Base-by-base conservation (phyloP, 1,140 invertebrate genomes). In the Cataglyphis hispanica region DNA sequence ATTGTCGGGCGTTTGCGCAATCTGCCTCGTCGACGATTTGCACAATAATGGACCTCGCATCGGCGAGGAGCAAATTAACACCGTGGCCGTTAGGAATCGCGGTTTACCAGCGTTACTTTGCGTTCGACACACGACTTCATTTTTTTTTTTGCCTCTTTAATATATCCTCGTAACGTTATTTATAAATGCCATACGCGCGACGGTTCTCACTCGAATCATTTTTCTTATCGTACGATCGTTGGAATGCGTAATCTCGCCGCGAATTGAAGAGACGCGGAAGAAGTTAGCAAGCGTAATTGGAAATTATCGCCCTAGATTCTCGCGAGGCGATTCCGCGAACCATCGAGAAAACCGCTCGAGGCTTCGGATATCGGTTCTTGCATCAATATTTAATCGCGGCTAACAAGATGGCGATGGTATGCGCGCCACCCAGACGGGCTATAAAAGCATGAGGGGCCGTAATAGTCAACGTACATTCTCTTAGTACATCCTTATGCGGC, bases 41-140 rank as follows among this genome's bases (percentile, higher is more conserved):
- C 94, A 95, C 94, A 95, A 95, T 95, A 95, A 95, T 95, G 91
- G 93, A 92, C 56, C 87, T 74, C 90, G 89, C 91, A 93, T 78
- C 86, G 87, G 77, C 87, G 72, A 88, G 87, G 91, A 88, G 85
- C 94, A 95, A 95, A 95, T 95, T 94, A 94, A 90, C 92, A 72
- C 70, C 67, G 58, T 85, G 88, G 90, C 93, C 88, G 92, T 92
- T 94, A 92, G 92, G 91, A 87, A 91, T 92, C 89, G 86, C 63
- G 78, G 43, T 77, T 84, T 63, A 76, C 72, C 72, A 50, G 31
- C 58, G 34, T n/a, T n/a, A n/a, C 25, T 50, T 84, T 40, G n/a
- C 31, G 37, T 2, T 37, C n/a, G 16, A 46, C 11, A 10, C 72
- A 5, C 72, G 34, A 22, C n/a, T 34, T 56, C 11, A 22, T 22